phyloP scores from a whole-genome alignment of 2,797 vertebrate species.

The Eulemur rubriventer region DNA sequence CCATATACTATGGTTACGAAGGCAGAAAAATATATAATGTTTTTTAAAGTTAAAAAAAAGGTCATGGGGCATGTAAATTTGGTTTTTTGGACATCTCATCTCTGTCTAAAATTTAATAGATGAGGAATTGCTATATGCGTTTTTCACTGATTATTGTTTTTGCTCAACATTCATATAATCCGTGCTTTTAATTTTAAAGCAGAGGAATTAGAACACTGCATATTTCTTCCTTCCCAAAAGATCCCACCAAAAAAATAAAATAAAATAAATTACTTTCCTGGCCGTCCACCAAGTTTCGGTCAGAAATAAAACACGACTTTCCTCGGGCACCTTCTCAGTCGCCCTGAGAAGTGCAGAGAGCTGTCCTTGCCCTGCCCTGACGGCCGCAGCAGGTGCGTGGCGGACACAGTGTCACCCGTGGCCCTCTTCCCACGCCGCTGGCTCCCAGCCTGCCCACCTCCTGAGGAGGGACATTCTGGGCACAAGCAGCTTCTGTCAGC shows the following conservation, averaged over 20 bases:
- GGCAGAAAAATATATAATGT: neutral
- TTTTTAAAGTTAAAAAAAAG: neutral
- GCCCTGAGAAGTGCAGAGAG: neutral
- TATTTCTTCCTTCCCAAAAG: neutral
- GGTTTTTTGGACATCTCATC: neutral
- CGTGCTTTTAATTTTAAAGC: conserved; percentile 51
- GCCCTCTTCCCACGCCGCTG: neutral
- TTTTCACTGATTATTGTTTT: conserved; percentile 44
- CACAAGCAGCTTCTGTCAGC: neutral
- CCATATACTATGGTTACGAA: neutral
- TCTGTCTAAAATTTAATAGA: neutral
- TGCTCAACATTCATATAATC: neutral
- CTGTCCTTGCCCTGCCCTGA: too few relatives aligned
- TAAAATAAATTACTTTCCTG: conserved; percentile 18
- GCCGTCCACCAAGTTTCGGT: neutral
- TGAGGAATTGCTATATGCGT: neutral
- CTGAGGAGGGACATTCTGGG: neutral
- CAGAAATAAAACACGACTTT: conserved; percentile 11
- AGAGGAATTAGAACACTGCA: conserved; percentile 43
- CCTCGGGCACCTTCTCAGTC: neutral
- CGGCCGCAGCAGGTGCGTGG: neutral
- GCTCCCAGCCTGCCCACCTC: neutral
- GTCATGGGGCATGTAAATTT: neutral
- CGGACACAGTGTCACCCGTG: neutral
- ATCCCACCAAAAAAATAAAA: neutral